A percentile compares a stretch with the other conserved stretches of the same genome.
Evolutionary conservation across 1,140 invertebrate species (phyloP).

Genomic region (Temnothorax longispinosus): DNA sequence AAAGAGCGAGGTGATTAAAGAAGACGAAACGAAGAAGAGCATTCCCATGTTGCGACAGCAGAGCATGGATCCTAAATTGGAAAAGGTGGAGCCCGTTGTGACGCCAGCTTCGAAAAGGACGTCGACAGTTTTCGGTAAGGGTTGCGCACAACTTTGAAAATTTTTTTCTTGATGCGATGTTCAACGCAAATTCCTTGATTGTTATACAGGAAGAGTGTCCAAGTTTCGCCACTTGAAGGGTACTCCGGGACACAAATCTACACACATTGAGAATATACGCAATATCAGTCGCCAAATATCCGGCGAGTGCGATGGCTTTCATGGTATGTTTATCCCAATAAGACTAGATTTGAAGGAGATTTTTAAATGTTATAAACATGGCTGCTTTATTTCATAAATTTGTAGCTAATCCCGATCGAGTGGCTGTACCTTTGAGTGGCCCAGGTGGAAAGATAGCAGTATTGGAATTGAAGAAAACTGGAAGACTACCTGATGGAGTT

Average conservation of each 20-base stretch:
- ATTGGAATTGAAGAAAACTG: constrained; percentile 92
- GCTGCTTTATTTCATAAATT: constrained; percentile 53
- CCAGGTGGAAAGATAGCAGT: constrained; percentile 96
- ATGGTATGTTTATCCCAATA: constrained; percentile 86
- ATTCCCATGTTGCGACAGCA: constrained; percentile 86
- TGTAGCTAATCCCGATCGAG: constrained; percentile 92
- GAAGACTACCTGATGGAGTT: constrained; percentile 92
- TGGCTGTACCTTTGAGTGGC: constrained; percentile 94
- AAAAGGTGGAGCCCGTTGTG: constrained; percentile 83
- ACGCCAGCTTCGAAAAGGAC: constrained; percentile 90
- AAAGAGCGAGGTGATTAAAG: constrained; percentile 85
- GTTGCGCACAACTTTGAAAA: neutral
- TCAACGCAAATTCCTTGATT: constrained; percentile 28
- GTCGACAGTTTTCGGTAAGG: constrained; percentile 93
- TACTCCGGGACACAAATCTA: constrained; percentile 94
- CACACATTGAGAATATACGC: constrained; percentile 96
- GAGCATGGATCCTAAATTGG: constrained; percentile 85
- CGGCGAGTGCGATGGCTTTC: constrained; percentile 97
- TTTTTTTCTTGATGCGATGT: neutral
- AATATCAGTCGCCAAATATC: constrained; percentile 96
- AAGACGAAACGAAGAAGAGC: constrained; percentile 86
- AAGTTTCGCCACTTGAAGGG: constrained; percentile 98
- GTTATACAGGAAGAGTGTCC: constrained; percentile 91
- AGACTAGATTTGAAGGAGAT: neutral
- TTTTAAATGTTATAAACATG: neutral